Percentiles rank a stretch among this genome's conserved stretches.
Evolutionary conservation across 2,797 vertebrate species (phyloP).

Genomic region (Aselliscus stoliczkanus): DNA sequence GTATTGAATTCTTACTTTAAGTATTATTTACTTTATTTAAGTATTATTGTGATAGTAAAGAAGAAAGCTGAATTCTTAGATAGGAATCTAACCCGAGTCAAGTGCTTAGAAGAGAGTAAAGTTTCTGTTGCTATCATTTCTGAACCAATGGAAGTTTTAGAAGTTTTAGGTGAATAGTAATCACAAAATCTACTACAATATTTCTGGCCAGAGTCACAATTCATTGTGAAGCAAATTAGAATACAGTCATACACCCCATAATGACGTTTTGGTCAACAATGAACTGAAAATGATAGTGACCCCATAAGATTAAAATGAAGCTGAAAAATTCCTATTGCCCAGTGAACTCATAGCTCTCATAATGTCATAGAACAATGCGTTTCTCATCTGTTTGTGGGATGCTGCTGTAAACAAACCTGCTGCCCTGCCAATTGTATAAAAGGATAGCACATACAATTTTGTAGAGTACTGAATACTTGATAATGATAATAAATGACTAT

Average conservation of each 20-base stretch:
- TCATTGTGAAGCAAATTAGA: not conserved
- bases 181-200: not conserved
- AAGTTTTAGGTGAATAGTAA: not conserved
- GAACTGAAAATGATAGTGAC: not conserved
- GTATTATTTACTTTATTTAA: not conserved
- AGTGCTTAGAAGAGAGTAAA: not conserved
- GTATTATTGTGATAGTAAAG: not conserved
- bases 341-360: not conserved
- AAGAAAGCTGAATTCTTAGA: not conserved
- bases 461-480: not conserved
- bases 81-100: not conserved
- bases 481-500: not conserved
- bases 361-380: not conserved
- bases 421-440: too few species aligned
- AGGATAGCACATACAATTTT: not conserved
- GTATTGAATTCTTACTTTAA: constrained; percentile 1
- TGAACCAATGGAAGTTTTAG: not conserved
- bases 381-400: not conserved
- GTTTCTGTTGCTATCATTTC: not conserved
- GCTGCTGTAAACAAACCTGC: not conserved
- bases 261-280: not conserved
- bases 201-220: not conserved
- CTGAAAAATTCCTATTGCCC: not conserved
- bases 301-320: not conserved
- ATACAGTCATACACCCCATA: not conserved